These are phyloP conservation scores for Tiphia femorata DNA, from an alignment of 2,888 invertebrate genomes.

Conservation along the genomic window DNA sequence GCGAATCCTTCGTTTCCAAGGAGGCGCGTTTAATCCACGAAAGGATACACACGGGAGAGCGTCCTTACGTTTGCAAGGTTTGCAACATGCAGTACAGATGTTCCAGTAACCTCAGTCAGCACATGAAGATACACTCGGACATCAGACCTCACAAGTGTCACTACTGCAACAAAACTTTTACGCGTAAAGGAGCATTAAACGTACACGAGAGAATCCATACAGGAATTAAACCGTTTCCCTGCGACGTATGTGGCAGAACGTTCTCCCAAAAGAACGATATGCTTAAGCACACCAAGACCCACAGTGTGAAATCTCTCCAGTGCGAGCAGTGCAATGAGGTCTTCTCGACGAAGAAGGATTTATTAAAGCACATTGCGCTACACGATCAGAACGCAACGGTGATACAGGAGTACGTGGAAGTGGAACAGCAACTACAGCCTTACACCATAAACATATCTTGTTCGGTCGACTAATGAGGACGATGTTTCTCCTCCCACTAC, in stretches of 20 bases:
- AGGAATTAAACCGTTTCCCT: constrained; percentile 56
- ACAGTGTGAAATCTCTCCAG: constrained; percentile 29
- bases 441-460: no score
- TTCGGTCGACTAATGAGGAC: no score
- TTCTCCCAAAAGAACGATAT: constrained; percentile 63
- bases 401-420: no score
- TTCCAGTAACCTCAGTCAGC: constrained; percentile 61
- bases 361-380: constrained; percentile 31
- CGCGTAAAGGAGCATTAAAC: constrained; percentile 54
- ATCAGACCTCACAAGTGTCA: constrained; percentile 52
- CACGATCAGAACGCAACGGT: constrained; percentile 23
- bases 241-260: constrained; percentile 50
- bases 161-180: constrained; percentile 56
- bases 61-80: no score
- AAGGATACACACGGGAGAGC: constrained; percentile 65
- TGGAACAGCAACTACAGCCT: no score
- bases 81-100: constrained; percentile 61
- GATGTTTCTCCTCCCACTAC: no score
- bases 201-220: constrained; percentile 62
- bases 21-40: constrained; percentile 67
- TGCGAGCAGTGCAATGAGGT: constrained; percentile 40
- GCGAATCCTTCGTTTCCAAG: constrained; percentile 63
- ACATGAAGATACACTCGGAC: constrained; percentile 55
- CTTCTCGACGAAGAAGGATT: constrained; percentile 37
- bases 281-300: constrained; percentile 58